Evolutionary conservation across 2,797 vertebrate genomes (phyloP).

Genomic region (Spinus olivaceus): DNA sequence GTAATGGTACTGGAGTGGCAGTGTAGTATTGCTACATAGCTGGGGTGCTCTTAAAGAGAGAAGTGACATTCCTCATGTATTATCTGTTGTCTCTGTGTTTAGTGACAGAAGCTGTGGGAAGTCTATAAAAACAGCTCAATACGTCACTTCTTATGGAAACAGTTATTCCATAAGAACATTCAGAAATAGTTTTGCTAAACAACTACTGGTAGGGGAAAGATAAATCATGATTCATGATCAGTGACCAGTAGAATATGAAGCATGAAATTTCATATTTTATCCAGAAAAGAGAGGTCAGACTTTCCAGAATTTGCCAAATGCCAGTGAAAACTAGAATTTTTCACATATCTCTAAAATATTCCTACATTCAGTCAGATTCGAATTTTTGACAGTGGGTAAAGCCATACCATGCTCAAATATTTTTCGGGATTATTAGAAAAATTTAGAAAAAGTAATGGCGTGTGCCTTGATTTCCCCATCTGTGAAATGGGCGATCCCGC

Average conservation of each 20-base stretch:
- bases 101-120: slow-evolving; percentile 33
- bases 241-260: neutral
- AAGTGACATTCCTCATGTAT: neutral
- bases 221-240: neutral
- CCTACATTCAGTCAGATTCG: neutral
- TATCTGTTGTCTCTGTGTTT: slow-evolving; percentile 24
- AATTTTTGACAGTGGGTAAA: neutral
- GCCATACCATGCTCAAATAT: neutral
- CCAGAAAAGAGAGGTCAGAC: neutral
- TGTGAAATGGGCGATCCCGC: neutral
- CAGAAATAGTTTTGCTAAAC: slow-evolving; percentile 21
- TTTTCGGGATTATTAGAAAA: neutral
- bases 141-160: slow-evolving; percentile 31
- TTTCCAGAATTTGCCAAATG: neutral
- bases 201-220: neutral
- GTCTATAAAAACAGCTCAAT: slow-evolving; percentile 22
- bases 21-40: neutral
- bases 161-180: neutral
- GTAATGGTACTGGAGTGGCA: neutral
- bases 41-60: neutral
- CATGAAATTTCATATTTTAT: neutral
- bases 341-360: neutral
- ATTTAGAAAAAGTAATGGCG: neutral
- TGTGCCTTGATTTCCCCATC: slow-evolving; percentile 26
- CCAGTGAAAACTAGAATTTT: neutral